Evolutionary conservation across 1,140 invertebrate genomes (phyloP).

Genomic region (Acyrthosiphon pisum): DNA sequence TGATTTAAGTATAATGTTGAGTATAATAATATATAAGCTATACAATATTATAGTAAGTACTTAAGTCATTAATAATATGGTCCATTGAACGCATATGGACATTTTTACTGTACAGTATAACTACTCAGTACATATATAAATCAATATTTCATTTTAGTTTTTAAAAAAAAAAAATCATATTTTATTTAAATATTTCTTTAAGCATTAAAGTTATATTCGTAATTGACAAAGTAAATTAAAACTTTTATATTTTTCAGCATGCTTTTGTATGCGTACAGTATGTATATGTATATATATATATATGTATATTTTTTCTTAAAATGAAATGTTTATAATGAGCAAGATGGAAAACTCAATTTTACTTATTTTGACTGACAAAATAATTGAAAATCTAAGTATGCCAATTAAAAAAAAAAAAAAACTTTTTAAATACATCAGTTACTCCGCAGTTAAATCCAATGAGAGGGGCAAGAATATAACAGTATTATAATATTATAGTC

Average conservation of each 20-base stretch:
- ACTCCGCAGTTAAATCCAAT: neutral
- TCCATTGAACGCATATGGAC: neutral
- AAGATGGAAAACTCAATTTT: neutral
- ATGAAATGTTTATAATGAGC: constrained; percentile 12
- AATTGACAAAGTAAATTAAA: constrained; percentile 15
- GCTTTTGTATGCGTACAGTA: neutral
- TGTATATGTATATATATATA: neutral
- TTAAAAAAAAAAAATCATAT: neutral
- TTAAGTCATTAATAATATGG: neutral
- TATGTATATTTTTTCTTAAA: neutral
- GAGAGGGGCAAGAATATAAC: neutral
- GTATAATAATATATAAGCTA: neutral
- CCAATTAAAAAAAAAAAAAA: constrained; percentile 26
- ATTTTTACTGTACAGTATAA: neutral
- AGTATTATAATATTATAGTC: neutral
- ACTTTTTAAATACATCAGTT: neutral
- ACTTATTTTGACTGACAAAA: neutral
- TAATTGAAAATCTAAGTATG: constrained; percentile 14
- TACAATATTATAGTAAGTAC: neutral
- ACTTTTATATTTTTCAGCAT: neutral
- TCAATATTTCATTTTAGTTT: constrained; percentile 12
- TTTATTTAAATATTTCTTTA: neutral
- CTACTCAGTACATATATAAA: neutral
- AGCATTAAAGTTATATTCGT: neutral
- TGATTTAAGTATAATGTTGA: no score